Percentiles rank a stretch among this genome's conserved stretches.
phyloP scores from a whole-genome alignment of 2,888 invertebrate genomes.

The Schrankia costaestrigalis region DNA sequence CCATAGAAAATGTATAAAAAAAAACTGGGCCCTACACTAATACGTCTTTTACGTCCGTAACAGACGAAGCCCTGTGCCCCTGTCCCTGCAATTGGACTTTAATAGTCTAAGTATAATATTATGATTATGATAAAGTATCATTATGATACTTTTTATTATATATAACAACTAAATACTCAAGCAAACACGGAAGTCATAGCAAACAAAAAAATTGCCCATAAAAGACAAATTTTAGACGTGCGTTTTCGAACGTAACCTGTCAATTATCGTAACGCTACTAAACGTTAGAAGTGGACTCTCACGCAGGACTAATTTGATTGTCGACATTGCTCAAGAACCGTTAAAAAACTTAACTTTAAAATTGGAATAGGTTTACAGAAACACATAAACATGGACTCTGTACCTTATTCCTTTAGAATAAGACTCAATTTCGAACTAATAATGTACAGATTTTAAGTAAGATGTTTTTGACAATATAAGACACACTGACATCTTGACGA shows the following conservation, averaged over 20 bases:
- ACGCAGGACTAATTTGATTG: conserved; percentile 70
- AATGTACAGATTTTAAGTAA: too few relatives aligned
- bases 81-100: too few relatives aligned
- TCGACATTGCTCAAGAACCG: conserved; percentile 51
- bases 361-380: neutral
- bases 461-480: too few relatives aligned
- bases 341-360: conserved; percentile 25
- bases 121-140: too few relatives aligned
- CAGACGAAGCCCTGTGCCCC: neutral
- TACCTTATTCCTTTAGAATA: neutral
- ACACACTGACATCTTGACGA: too few relatives aligned
- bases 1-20: too few relatives aligned
- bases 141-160: too few relatives aligned
- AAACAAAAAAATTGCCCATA: conserved; percentile 13
- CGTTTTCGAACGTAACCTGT: conserved; percentile 28
- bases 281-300: conserved; percentile 57
- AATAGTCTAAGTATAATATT: too few relatives aligned
- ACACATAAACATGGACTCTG: neutral
- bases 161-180: too few relatives aligned
- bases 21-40: too few relatives aligned
- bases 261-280: conserved; percentile 57
- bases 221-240: conserved; percentile 20
- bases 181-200: too few relatives aligned
- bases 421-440: neutral
- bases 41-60: neutral